phyloP scores from a whole-genome alignment of 2,113 vertebrate species.

The Sinocyclocheilus grahami region DNA sequence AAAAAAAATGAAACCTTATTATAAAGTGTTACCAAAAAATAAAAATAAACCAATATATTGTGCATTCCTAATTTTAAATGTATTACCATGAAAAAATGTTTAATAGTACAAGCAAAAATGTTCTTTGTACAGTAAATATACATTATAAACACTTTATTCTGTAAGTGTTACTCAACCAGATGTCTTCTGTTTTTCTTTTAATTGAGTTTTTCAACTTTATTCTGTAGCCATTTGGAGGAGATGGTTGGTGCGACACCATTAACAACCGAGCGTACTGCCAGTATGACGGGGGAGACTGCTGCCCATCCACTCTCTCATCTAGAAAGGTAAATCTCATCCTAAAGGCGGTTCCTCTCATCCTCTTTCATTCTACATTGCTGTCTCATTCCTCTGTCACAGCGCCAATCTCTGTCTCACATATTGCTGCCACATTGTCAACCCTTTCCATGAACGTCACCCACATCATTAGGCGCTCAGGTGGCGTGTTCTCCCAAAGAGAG shows the following conservation, averaged over 20 bases:
- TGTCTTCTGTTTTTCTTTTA: background rate
- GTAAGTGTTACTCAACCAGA: background rate
- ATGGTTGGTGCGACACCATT: conserved; percentile 97
- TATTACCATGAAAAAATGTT: background rate
- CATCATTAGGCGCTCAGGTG: conserved; percentile 23
- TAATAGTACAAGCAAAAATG: background rate
- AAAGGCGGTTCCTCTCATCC: background rate
- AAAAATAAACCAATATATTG: background rate
- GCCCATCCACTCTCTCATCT: conserved; percentile 92
- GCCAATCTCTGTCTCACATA: background rate
- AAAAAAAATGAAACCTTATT: background rate
- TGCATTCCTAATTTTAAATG: background rate
- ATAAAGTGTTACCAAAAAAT: too few species aligned
- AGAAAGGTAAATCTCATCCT: conserved; percentile 81
- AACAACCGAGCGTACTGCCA: conserved; percentile 96
- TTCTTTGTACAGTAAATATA: background rate
- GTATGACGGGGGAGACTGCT: conserved; percentile 98
- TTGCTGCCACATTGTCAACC: conserved; percentile 15
- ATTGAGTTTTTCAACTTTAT: background rate
- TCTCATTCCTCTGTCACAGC: conserved; percentile 51
- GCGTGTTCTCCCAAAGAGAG: conserved; percentile 47
- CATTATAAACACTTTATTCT: background rate
- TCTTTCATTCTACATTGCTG: conserved; percentile 3
- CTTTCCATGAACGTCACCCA: conserved; percentile 3
- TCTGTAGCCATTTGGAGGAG: conserved; percentile 90